phyloP scores from a whole-genome alignment of 2,888 invertebrate species.

The Leucoptera coffeella region DNA sequence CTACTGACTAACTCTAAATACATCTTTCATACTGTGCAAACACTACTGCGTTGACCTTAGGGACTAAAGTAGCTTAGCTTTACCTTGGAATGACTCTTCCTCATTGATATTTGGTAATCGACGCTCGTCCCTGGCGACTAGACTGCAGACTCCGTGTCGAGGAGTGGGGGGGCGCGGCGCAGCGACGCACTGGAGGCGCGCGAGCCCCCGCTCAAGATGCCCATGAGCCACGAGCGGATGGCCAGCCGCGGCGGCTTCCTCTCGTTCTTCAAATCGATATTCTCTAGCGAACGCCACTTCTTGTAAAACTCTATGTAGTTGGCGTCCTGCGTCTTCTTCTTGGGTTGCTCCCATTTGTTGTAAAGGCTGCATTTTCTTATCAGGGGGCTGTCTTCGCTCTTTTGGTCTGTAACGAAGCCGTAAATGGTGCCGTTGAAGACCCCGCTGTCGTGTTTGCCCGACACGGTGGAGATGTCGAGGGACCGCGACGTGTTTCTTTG shows the following conservation, averaged over 20 bases:
- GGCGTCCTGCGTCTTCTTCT: constrained; percentile 29
- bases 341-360: constrained; percentile 26
- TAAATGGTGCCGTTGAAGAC: constrained; percentile 38
- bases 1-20: no score
- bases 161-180: constrained; percentile 34
- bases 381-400: constrained; percentile 37
- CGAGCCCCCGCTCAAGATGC: constrained; percentile 66
- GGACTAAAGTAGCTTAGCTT: no score
- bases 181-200: constrained; percentile 54
- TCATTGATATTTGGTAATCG: no score
- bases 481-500: constrained; percentile 8
- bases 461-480: constrained; percentile 25
- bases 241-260: constrained; percentile 60
- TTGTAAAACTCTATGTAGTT: constrained; percentile 54
- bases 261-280: constrained; percentile 38
- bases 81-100: no score
- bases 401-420: constrained; percentile 24
- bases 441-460: constrained; percentile 13
- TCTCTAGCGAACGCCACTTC: constrained; percentile 76
- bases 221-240: constrained; percentile 68
- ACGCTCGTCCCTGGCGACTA: no score
- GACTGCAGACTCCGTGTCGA: constrained; percentile 44
- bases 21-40: no score
- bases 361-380: constrained; percentile 24
- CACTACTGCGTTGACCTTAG: no score